Base-by-base conservation (phyloP, 2,888 invertebrate genomes). In the Pyrrhia umbra region DNA sequence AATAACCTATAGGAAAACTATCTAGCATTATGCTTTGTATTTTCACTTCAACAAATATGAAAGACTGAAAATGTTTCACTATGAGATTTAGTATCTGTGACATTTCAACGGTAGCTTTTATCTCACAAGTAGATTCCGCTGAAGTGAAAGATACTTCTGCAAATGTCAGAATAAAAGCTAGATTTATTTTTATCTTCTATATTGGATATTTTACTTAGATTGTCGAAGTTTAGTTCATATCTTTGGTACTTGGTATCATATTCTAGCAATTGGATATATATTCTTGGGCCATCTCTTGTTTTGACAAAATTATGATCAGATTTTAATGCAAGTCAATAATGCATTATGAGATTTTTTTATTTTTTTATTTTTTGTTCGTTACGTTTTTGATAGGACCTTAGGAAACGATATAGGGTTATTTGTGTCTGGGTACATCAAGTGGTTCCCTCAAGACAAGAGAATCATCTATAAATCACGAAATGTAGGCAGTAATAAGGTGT, bases 21-120 rank as follows among this genome's bases (percentile, higher is more conserved):
- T 49, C 21, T 16, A 30, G 49, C 58, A 42, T 45, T 49, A 27
- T n/a, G 34, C 52, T 49, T 68, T 39, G 27, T 16, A 13, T 56
- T 70, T 54, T 45, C 70, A 51, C 49, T 37, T 30, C 63, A 62
- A 20, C 15, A 23, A 30, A 9, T 49, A 21, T 45, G 60, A 51
- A 27, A 54, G 39, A 25, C 13, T 10, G 34, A 47, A 62, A 60
- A 75, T 52, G 13, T 46, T 50, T 63, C 30, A 30, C 54, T 54
- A 49, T 57, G 30, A 56, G 23, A 57, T 70, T 54, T 23, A 37
- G 56, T 69, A 56, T 70, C 51, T 20, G 43, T 62, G 71, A 69
- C 40, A 37, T 49, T 71, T 20, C 39, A 45, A 54, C 58, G 42
- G 30, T 42, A 15, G 27, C 43, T 54, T 70, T 56, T 23, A 43